These are phyloP conservation scores for Pollenia angustigena DNA, from an alignment of 2,888 invertebrate genomes.

Conservation along the genomic window DNA sequence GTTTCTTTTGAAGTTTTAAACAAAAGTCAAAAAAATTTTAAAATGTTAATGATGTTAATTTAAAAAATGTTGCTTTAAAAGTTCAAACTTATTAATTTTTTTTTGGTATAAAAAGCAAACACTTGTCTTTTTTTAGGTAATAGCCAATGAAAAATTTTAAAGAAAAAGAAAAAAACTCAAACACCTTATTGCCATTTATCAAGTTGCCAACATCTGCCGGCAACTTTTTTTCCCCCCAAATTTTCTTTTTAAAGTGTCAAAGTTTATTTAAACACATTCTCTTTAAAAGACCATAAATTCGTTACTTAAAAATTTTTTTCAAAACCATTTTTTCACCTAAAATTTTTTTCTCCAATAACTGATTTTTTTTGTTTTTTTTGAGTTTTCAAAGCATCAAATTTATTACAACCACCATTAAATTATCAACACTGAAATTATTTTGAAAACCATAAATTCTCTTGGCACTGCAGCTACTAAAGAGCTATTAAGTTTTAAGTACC, in stretches of 20 bases:
- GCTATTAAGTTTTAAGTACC: conserved; percentile 6
- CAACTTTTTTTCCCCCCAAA: conserved; percentile 39
- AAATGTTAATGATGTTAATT: conserved; percentile 37
- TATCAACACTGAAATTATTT: conserved; percentile 68
- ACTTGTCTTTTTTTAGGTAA: conserved; percentile 41
- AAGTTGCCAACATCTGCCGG: conserved; percentile 65
- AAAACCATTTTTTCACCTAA: background rate
- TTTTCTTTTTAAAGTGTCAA: conserved; percentile 70
- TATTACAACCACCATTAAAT: conserved; percentile 65
- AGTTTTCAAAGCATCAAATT: conserved; percentile 40
- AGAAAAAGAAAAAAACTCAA: conserved; percentile 43
- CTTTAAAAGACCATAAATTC: conserved; percentile 69
- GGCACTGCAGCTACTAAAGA: conserved; percentile 4
- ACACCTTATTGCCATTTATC: conserved; percentile 68
- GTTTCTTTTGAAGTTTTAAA: background rate
- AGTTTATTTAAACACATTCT: conserved; percentile 73
- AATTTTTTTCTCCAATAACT: conserved; percentile 16
- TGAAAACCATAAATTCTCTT: conserved; percentile 57
- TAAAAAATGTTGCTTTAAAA: conserved; percentile 1
- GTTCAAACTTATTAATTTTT: conserved; percentile 5
- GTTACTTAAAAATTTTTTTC: conserved; percentile 33
- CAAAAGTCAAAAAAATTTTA: background rate
- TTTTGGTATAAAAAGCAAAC: background rate
- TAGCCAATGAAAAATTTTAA: background rate
- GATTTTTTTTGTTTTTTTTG: conserved; percentile 19